phyloP scores from a whole-genome alignment of 2,113 vertebrate genomes.

The Mormyrus lacerda region DNA sequence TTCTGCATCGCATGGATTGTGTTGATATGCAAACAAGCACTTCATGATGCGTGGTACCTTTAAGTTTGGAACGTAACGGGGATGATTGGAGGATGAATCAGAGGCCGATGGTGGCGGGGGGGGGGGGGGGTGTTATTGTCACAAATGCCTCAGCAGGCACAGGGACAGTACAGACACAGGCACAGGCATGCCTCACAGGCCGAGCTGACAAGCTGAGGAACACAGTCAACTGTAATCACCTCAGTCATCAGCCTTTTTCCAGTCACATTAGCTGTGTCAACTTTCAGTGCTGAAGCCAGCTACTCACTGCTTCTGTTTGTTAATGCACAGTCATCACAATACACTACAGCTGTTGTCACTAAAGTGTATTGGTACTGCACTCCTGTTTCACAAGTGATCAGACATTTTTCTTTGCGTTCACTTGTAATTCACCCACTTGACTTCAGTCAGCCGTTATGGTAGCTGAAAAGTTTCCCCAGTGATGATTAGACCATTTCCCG shows the following conservation, averaged over 20 bases:
- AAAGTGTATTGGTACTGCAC: neutral
- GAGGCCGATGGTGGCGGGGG: neutral
- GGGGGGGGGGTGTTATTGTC: neutral
- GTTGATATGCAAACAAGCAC: neutral
- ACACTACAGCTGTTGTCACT: neutral
- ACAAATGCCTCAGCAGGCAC: neutral
- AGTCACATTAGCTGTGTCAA: neutral
- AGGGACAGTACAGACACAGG: neutral
- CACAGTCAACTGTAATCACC: neutral
- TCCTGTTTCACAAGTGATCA: neutral
- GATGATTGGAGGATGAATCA: neutral
- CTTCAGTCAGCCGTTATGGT: neutral
- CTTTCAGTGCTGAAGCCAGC: neutral
- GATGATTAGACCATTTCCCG: neutral
- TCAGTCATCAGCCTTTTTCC: neutral
- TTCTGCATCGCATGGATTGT: neutral
- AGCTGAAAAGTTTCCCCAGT: neutral
- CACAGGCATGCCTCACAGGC: neutral
- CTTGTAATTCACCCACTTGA: neutral
- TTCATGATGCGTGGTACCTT: neutral
- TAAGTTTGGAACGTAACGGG: neutral
- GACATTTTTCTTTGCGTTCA: neutral
- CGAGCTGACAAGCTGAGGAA: neutral
- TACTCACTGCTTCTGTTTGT: neutral
- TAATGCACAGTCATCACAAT: neutral